Conservation (phyloP, 2,888 invertebrate genomes). For the Boloria selene region DNA sequence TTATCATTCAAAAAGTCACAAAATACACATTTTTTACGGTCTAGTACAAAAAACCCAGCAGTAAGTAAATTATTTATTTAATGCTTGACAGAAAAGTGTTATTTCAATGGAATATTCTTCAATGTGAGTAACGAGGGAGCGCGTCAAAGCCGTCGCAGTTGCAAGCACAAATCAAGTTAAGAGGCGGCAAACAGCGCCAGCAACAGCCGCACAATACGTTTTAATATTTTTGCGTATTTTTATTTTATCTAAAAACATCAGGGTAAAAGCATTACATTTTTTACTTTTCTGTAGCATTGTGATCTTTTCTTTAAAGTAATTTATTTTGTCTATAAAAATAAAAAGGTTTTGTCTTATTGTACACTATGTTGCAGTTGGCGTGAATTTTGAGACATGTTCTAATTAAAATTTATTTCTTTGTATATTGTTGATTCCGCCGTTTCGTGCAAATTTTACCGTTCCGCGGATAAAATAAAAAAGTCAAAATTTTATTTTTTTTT, state of each 20-base stretch:
- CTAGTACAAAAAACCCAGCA: not conserved
- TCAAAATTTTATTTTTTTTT: no score
- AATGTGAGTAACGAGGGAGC: conserved; percentile 12
- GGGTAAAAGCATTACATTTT: conserved; percentile 22
- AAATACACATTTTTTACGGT: not conserved
- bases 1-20: no score
- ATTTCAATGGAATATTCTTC: conserved; percentile 13
- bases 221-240: conserved; percentile 20
- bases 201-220: conserved; percentile 19
- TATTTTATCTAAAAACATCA: conserved; percentile 22
- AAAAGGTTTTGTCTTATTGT: conserved; percentile 12
- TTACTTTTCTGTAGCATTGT: conserved; percentile 3
- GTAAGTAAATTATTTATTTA: conserved; percentile 8
- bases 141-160: conserved; percentile 15
- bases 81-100: not conserved
- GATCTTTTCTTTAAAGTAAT: not conserved
- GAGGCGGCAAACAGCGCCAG: conserved; percentile 29
- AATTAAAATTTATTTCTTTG: no score
- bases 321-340: conserved; percentile 3
- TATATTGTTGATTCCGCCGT: no score
- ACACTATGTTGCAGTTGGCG: not conserved
- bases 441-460: no score
- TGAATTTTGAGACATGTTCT: not conserved
- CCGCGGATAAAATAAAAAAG: no score
- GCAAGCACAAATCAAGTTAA: conserved; percentile 27